Percentiles rank a stretch among this genome's conserved stretches.
Evolutionary conservation across 2,113 vertebrate species (phyloP).

Genomic region (Corythornis cristatus): DNA sequence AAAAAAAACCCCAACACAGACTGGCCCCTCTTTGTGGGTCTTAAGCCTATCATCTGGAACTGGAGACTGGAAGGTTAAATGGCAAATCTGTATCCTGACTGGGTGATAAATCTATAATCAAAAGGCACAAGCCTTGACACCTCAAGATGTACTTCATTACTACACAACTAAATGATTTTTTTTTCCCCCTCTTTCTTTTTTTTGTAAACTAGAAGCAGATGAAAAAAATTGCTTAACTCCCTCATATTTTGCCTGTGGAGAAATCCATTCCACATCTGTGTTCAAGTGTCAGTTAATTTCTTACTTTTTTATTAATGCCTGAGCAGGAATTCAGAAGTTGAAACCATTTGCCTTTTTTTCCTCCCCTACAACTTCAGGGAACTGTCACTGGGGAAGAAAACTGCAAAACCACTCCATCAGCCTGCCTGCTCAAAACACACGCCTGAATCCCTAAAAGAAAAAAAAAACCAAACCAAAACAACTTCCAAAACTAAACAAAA

Average conservation of each 20-base stretch:
- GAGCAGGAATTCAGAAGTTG: conserved; percentile 29
- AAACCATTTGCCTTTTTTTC: conserved; percentile 6
- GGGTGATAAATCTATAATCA: conserved; percentile 81
- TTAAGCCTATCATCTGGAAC: conserved; percentile 71
- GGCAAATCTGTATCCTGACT: conserved; percentile 71
- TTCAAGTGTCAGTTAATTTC: conserved; percentile 55
- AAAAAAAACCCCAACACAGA: background rate
- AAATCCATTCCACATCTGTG: conserved; percentile 52
- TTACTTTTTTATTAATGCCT: conserved; percentile 54
- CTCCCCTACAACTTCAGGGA: background rate
- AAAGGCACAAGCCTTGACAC: conserved; percentile 69
- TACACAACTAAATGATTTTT: conserved; percentile 51
- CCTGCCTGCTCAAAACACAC: background rate
- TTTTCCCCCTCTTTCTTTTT: background rate
- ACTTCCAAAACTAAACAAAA: background rate
- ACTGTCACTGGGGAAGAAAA: background rate
- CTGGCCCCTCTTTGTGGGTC: conserved; percentile 53
- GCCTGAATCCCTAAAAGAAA: background rate
- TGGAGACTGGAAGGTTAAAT: conserved; percentile 74
- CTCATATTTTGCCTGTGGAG: conserved; percentile 48
- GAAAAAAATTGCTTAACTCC: conserved; percentile 54
- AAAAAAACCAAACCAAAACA: background rate
- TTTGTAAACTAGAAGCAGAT: conserved; percentile 74
- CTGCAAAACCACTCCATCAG: background rate
- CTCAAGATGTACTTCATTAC: conserved; percentile 76